phyloP scores from a whole-genome alignment of 2,888 invertebrate genomes.

The Melinopterus prodromus region DNA sequence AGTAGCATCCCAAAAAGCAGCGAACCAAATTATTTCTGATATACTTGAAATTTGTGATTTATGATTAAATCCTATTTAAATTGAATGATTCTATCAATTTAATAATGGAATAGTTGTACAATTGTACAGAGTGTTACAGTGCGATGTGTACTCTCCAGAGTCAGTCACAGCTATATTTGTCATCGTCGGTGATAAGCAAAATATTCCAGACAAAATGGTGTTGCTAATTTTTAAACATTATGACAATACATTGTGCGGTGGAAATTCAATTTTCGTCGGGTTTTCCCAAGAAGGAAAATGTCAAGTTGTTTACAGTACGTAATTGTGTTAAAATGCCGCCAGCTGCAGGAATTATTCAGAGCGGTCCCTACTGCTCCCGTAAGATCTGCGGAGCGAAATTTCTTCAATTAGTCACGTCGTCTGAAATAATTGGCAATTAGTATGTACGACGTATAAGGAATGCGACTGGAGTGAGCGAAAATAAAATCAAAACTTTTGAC shows the following conservation, averaged over 20 bases:
- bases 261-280: slow-evolving; percentile 7
- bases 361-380: slow-evolving; percentile 27
- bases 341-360: slow-evolving; percentile 31
- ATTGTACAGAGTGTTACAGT: too few species aligned
- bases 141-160: too few species aligned
- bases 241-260: neutral
- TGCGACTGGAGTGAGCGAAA: slow-evolving; percentile 16
- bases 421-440: slow-evolving; percentile 57
- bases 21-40: too few species aligned
- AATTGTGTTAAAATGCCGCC: slow-evolving; percentile 25
- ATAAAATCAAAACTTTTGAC: slow-evolving; percentile 18
- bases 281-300: slow-evolving; percentile 10
- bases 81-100: too few species aligned
- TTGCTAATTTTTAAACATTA: neutral
- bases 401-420: slow-evolving; percentile 53
- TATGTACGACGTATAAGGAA: slow-evolving; percentile 39
- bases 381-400: slow-evolving; percentile 49
- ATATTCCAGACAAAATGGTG: neutral
- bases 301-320: slow-evolving; percentile 24
- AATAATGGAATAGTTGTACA: too few species aligned
- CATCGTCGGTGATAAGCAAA: neutral
- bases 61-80: too few species aligned
- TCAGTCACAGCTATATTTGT: neutral
- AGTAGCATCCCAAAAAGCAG: too few species aligned
- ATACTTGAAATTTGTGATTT: too few species aligned